Evolutionary conservation across 2,888 invertebrate species (phyloP).

Genomic region (Mesochorus sp.): DNA sequence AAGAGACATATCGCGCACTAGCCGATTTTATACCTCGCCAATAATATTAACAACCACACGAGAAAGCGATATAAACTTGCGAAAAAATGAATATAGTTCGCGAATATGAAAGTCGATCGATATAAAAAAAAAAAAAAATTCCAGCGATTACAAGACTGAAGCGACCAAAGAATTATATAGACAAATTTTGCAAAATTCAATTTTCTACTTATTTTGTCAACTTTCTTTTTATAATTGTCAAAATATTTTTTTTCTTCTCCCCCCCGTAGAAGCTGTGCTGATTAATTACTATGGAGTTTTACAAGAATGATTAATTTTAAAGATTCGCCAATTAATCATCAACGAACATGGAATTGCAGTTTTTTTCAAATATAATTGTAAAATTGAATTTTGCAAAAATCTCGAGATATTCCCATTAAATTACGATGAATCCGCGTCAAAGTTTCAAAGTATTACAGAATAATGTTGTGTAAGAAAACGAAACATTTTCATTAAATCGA

Average conservation of each 20-base stretch:
- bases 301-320: too few species aligned
- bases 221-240: background rate
- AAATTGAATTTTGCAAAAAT: background rate
- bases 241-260: background rate
- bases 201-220: background rate
- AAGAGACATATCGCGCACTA: conserved; percentile 69
- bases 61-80: conserved; percentile 5
- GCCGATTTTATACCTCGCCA: conserved; percentile 63
- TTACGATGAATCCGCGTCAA: conserved; percentile 32
- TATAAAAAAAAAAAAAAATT: conserved; percentile 7
- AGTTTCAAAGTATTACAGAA: conserved; percentile 24
- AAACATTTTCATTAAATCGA: conserved; percentile 44
- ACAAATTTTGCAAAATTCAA: conserved; percentile 16
- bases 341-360: background rate
- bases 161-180: conserved; percentile 44
- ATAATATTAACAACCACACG: conserved; percentile 26
- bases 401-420: conserved; percentile 46
- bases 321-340: background rate
- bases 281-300: too few species aligned
- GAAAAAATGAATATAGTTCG: conserved; percentile 24
- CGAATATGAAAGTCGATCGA: conserved; percentile 55
- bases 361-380: background rate
- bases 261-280: background rate
- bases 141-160: conserved; percentile 71
- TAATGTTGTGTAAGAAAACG: conserved; percentile 18